phyloP scores from a whole-genome alignment of 2,888 invertebrate species.

The Apotomis turbidana region DNA sequence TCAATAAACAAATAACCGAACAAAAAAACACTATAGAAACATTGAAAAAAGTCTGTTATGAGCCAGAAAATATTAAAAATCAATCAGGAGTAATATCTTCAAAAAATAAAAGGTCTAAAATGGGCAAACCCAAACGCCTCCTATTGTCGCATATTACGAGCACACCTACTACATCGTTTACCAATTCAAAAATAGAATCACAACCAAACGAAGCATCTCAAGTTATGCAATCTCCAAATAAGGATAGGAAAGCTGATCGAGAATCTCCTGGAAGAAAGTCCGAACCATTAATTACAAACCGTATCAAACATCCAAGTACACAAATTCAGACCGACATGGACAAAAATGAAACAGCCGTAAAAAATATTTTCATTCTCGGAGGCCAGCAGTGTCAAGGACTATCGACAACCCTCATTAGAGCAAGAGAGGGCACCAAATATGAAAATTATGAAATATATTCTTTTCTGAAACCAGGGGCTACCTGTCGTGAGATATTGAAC shows the following conservation, averaged over 20 bases:
- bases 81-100: neutral
- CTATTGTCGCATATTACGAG: neutral
- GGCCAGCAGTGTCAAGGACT: conserved; percentile 6
- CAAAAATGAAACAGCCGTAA: neutral
- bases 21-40: neutral
- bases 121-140: neutral
- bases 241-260: neutral
- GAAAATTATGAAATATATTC: too few relatives aligned
- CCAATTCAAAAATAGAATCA: neutral
- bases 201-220: neutral
- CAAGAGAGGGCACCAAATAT: neutral
- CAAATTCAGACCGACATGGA: neutral
- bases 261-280: neutral
- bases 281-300: neutral
- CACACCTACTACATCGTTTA: neutral
- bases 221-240: neutral
- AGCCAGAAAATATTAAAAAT: neutral
- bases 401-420: neutral
- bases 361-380: conserved; percentile 6
- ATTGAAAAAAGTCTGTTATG: neutral
- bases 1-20: neutral
- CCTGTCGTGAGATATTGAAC: neutral
- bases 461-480: too few relatives aligned
- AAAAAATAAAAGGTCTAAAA: neutral
- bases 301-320: neutral